Percentiles rank a stretch among this genome's conserved stretches.
Conservation (phyloP, 2,888 invertebrate genomes). For the Leucoma salicis region DNA sequence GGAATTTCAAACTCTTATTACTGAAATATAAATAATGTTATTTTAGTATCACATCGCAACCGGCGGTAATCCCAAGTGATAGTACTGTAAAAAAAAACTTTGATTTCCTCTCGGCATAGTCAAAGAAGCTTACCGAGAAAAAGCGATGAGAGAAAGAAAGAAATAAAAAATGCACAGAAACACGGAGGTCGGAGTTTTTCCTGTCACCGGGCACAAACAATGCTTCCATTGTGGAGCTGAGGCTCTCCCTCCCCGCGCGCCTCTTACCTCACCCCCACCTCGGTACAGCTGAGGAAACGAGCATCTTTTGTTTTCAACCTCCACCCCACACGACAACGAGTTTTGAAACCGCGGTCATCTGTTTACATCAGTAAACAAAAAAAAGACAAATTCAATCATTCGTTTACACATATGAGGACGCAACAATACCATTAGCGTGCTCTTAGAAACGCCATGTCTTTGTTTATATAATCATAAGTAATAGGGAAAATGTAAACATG, state of each 20-base stretch:
- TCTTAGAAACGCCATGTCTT: too few relatives aligned
- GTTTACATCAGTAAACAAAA: slow-evolving; percentile 70
- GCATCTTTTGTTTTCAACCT: slow-evolving; percentile 77
- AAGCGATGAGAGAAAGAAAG: slow-evolving; percentile 57
- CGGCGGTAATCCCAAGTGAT: slow-evolving; percentile 40
- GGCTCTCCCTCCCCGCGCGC: slow-evolving; percentile 38
- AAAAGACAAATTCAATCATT: slow-evolving; percentile 58
- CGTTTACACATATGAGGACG: slow-evolving; percentile 38
- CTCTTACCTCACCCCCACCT: slow-evolving; percentile 40
- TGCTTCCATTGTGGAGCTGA: slow-evolving; percentile 69
- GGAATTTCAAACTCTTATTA: too few relatives aligned
- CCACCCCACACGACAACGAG: slow-evolving; percentile 61
- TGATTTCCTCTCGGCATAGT: slow-evolving; percentile 67
- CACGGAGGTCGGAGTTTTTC: slow-evolving; percentile 82
- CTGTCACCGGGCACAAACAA: slow-evolving; percentile 82
- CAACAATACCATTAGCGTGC: background rate
- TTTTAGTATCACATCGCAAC: slow-evolving; percentile 31
- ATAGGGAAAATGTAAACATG: too few relatives aligned
- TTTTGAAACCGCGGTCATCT: slow-evolving; percentile 78
- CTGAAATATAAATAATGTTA: slow-evolving; percentile 21
- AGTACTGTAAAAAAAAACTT: slow-evolving; percentile 63
- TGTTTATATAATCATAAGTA: too few relatives aligned
- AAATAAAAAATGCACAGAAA: slow-evolving; percentile 80
- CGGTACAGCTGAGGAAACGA: slow-evolving; percentile 72
- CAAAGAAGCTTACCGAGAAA: slow-evolving; percentile 72